phyloP scores from a whole-genome alignment of 2,888 invertebrate genomes.

The Andrena fulva region DNA sequence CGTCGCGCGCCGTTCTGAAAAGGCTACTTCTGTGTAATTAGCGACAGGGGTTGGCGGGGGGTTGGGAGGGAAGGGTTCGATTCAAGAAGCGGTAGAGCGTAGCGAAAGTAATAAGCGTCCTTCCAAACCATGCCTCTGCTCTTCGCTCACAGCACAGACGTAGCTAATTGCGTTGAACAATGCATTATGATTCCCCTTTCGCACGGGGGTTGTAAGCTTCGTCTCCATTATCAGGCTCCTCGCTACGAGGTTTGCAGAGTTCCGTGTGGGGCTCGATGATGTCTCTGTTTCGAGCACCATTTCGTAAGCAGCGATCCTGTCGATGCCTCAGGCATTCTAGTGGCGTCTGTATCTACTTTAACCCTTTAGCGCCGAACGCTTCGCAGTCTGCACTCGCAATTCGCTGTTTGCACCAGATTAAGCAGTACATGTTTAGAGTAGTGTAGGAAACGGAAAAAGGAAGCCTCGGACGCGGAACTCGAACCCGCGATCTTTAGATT shows the following conservation, averaged over 20 bases:
- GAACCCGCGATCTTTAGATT: no score
- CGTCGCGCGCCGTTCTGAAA: neutral
- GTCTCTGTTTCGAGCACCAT: neutral
- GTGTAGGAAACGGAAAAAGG: no score
- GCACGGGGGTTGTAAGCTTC: no score
- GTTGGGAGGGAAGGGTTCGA: slow-evolving; percentile 5
- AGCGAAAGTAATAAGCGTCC: slow-evolving; percentile 12
- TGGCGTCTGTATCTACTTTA: no score
- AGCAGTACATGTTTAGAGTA: no score
- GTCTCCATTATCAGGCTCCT: neutral
- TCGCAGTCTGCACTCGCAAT: no score
- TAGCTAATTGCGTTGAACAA: slow-evolving; percentile 24
- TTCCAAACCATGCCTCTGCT: neutral
- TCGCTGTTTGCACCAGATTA: no score
- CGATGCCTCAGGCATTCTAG: no score
- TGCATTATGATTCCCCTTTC: slow-evolving; percentile 9
- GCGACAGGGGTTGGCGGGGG: neutral
- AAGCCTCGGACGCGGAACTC: no score
- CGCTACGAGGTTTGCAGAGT: neutral
- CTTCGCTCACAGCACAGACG: neutral
- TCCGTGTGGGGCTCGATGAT: neutral
- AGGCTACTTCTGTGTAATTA: slow-evolving; percentile 41
- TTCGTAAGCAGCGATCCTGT: neutral
- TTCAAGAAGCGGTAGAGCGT: slow-evolving; percentile 17
- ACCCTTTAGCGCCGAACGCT: no score